phyloP scores from a whole-genome alignment of 1,140 invertebrate species.

The Lethocerus indicus region DNA sequence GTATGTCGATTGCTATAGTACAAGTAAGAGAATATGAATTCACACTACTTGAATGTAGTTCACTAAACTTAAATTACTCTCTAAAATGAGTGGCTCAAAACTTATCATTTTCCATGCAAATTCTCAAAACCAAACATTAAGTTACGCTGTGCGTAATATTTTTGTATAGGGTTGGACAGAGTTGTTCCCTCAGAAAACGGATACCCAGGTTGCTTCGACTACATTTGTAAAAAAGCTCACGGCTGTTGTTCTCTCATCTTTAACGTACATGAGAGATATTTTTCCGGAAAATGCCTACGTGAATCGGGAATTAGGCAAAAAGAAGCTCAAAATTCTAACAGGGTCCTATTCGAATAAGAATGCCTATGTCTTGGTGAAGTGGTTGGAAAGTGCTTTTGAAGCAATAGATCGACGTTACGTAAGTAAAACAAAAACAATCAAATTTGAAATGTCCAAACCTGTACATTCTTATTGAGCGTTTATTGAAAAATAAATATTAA shows the following conservation, averaged over 20 bases:
- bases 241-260: background rate
- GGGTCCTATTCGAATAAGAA: background rate
- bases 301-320: background rate
- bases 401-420: background rate
- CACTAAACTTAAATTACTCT: no score
- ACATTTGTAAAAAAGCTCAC: slow-evolving; percentile 1
- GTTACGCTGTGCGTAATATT: no score
- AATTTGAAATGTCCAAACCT: no score
- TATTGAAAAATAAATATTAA: no score
- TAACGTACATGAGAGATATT: background rate
- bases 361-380: background rate
- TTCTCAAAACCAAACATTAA: no score
- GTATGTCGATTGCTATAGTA: no score
- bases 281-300: background rate
- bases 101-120: no score
- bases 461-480: no score
- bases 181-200: background rate
- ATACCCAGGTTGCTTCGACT: background rate
- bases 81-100: no score
- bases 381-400: slow-evolving; percentile 5
- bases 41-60: no score
- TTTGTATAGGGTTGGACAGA: background rate
- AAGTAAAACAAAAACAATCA: no score
- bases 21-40: no score
- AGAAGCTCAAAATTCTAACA: slow-evolving; percentile 1